Percentiles rank a stretch among this genome's conserved stretches.
These are phyloP conservation scores for Diplolepis rosae DNA, from an alignment of 2,888 invertebrate genomes.

Conservation along the genomic window DNA sequence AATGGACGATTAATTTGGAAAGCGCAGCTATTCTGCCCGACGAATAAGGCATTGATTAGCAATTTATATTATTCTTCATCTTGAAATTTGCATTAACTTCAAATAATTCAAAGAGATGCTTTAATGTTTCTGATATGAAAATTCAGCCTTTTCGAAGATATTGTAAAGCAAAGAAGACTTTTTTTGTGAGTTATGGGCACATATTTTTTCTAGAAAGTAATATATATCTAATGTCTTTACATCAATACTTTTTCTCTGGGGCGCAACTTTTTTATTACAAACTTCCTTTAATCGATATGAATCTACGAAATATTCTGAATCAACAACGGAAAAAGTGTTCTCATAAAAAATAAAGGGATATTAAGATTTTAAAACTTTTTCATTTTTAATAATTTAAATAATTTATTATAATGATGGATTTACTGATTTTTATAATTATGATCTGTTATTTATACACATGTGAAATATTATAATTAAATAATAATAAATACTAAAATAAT, in stretches of 20 bases:
- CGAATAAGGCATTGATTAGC: not conserved
- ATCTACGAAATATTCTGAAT: too few species aligned
- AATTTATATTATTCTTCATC: not conserved
- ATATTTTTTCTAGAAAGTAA: not conserved
- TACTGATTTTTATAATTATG: too few species aligned
- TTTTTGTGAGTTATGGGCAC: not conserved
- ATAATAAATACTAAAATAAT: too few species aligned
- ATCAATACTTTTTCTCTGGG: not conserved
- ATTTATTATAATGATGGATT: too few species aligned
- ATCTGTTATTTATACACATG: too few species aligned
- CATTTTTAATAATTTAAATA: too few species aligned
- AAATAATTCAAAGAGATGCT: not conserved
- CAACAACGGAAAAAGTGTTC: too few species aligned
- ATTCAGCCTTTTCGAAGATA: not conserved
- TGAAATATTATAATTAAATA: too few species aligned
- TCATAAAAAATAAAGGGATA: too few species aligned
- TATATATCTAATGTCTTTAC: not conserved
- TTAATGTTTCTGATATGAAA: not conserved
- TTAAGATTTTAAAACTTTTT: too few species aligned
- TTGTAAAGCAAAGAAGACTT: not conserved
- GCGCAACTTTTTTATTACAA: not conserved
- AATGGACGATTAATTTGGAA: slow-evolving; percentile 7
- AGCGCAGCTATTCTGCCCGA: slow-evolving; percentile 1
- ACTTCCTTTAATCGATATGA: too few species aligned
- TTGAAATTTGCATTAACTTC: not conserved